A percentile compares a stretch with the other conserved stretches of the same genome.
phyloP scores from a whole-genome alignment of 2,113 vertebrate genomes.

The Rhagologus leucostigma region DNA sequence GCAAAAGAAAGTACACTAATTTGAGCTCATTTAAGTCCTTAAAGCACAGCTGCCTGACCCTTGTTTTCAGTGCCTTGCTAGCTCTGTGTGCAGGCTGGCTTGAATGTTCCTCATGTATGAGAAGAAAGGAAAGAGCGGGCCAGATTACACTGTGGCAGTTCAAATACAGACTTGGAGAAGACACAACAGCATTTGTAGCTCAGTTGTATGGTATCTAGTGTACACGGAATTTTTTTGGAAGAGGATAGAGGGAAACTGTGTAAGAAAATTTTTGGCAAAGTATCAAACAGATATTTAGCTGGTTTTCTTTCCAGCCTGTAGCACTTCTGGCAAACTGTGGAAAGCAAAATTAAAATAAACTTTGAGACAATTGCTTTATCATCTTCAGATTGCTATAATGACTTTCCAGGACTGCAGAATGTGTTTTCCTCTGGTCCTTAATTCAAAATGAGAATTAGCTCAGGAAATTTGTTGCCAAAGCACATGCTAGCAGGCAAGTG shows the following conservation, averaged over 20 bases:
- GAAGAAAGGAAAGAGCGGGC: not conserved
- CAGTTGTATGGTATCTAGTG: constrained; percentile 37
- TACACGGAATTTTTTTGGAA: constrained; percentile 19
- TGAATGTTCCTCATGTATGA: not conserved
- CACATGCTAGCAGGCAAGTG: not conserved
- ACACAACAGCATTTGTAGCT: constrained; percentile 20
- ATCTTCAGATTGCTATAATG: constrained; percentile 28
- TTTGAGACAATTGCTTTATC: constrained; percentile 63
- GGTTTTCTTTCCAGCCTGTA: constrained; percentile 65
- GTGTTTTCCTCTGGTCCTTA: constrained; percentile 41
- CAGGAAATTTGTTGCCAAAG: not conserved
- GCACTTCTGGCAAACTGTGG: constrained; percentile 58
- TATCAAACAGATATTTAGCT: constrained; percentile 65
- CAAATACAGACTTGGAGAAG: constrained; percentile 38
- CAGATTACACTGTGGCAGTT: not conserved
- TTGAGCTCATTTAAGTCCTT: not conserved
- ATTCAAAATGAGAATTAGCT: constrained; percentile 25
- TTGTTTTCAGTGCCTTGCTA: constrained; percentile 30
- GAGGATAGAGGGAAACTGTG: constrained; percentile 20
- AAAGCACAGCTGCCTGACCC: not conserved
- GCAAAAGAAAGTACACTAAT: not conserved
- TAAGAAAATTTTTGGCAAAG: constrained; percentile 55
- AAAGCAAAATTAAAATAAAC: constrained; percentile 64
- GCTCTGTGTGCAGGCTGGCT: not conserved
- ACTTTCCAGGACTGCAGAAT: constrained; percentile 44